Base-by-base conservation (phyloP, 2,797 vertebrate species). In the Yasuhikotakia modesta region DNA sequence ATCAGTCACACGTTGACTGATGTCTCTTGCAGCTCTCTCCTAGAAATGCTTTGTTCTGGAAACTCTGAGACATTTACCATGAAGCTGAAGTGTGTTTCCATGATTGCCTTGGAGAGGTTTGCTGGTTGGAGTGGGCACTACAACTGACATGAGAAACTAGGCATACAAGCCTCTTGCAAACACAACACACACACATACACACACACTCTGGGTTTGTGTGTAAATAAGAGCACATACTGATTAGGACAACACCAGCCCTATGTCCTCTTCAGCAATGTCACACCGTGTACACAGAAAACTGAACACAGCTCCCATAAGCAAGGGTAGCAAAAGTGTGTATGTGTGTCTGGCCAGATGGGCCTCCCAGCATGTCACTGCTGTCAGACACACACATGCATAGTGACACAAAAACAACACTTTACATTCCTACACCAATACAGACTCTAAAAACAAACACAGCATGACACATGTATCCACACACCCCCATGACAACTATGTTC, bases 311-410 rank as follows among this genome's bases (percentile, higher is more conserved):
- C 50, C 50, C 61, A 58, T 50, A 27, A 60, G 69, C 69, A 71
- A 73, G 50, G 61, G 61, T 70, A 60, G 53, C 46, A 57, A 48
- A 16, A 61, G 21, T 57, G 21, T 13, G 39, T 27, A 27, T 2
- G 27, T n/a, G n/a, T 52, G 8, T 65, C 61, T 74, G 53, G 61
- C 78, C 78, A 79, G 63, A 79, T 79, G 70, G 78, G 50, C 78
- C 27, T 73, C 70, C 21, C 71, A 73, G 58, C 57, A 63, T 19
- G 71, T 14, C 45, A n/a, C n/a, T n/a, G n/a, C n/a, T 35, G 57
- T 50, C 48, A 50, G 16, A 35, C 64, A 77, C 43, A 71, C 57
- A 71, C 48, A 65, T 17, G 48, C 64, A 32, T 1, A 19, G 22
- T 27, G 21, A 46, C 22, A 82, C 72, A 75, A 84, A 87, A 14